Percentiles rank a stretch among this genome's conserved stretches.
Conservation (phyloP, 2,888 invertebrate genomes). For the Crioceris asparagi region DNA sequence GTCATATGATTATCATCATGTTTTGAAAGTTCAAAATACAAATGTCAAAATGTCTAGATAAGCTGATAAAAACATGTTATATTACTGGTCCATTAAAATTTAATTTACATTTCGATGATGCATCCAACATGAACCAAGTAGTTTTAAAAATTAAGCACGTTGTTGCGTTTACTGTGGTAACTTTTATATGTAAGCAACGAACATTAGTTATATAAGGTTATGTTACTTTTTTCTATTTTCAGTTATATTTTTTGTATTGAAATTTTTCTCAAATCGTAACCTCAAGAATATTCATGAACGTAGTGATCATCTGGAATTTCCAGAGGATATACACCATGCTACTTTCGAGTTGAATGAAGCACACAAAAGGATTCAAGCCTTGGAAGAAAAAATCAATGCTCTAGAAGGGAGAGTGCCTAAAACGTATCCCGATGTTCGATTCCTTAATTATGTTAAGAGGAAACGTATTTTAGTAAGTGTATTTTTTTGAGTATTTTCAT, state of each 20-base stretch:
- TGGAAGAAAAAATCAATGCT: conserved; percentile 62
- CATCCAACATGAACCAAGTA: conserved; percentile 15
- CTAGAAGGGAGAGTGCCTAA: conserved; percentile 67
- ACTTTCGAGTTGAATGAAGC: conserved; percentile 45
- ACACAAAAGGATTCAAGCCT: conserved; percentile 48
- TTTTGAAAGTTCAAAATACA: too few species aligned
- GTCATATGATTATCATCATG: too few species aligned
- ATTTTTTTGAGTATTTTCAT: background rate
- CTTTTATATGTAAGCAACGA: conserved; percentile 12
- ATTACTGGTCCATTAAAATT: too few species aligned
- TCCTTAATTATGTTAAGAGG: conserved; percentile 81
- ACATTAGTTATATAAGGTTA: background rate
- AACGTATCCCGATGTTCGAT: conserved; percentile 83
- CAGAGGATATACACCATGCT: conserved; percentile 23
- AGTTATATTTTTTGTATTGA: conserved; percentile 15
- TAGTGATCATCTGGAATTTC: conserved; percentile 16
- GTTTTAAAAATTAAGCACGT: conserved; percentile 16
- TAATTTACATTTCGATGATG: too few species aligned
- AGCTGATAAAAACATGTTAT: too few species aligned
- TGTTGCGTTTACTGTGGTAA: conserved; percentile 9
- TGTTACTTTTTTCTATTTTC: conserved; percentile 8
- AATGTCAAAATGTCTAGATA: too few species aligned
- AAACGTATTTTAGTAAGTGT: conserved; percentile 75
- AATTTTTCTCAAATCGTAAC: conserved; percentile 23
- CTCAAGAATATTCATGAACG: conserved; percentile 15